Conservation (phyloP, 2,113 vertebrate species). For the Neogobius melanostomus region DNA sequence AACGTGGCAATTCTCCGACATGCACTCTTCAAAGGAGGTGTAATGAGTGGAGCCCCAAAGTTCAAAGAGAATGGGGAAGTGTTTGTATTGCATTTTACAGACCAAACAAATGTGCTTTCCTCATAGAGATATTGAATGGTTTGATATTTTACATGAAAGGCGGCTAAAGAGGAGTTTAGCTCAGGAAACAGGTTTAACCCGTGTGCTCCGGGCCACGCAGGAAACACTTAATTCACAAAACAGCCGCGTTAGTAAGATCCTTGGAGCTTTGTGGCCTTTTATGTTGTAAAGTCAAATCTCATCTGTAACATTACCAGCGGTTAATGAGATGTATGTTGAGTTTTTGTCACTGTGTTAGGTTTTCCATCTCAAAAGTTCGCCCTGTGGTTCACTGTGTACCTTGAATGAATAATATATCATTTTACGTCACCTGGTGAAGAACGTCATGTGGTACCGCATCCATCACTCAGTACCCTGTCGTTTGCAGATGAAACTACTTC, state of each 20-base stretch:
- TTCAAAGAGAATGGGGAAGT: slow-evolving; percentile 80
- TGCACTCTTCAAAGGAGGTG: slow-evolving; percentile 75
- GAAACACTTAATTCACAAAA: slow-evolving; percentile 44
- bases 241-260: slow-evolving; percentile 19
- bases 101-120: slow-evolving; percentile 60
- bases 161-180: slow-evolving; percentile 73
- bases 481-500: too few relatives aligned
- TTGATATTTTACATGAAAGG: slow-evolving; percentile 77
- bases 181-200: slow-evolving; percentile 74
- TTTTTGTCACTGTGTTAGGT: not conserved
- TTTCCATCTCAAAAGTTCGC: too few relatives aligned
- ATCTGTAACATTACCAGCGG: not conserved
- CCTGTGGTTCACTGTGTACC: too few relatives aligned
- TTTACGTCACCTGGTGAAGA: too few relatives aligned
- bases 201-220: slow-evolving; percentile 59
- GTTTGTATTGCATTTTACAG: slow-evolving; percentile 72
- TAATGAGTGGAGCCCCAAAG: slow-evolving; percentile 72
- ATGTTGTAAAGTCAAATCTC: not conserved
- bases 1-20: slow-evolving; percentile 69
- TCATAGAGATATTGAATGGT: slow-evolving; percentile 70
- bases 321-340: not conserved
- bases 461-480: too few relatives aligned
- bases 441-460: too few relatives aligned
- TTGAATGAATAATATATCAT: too few relatives aligned
- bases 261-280: slow-evolving; percentile 3